Evolutionary conservation across 2,888 invertebrate species (phyloP).

Genomic region (Strigamia transsilvanica): DNA sequence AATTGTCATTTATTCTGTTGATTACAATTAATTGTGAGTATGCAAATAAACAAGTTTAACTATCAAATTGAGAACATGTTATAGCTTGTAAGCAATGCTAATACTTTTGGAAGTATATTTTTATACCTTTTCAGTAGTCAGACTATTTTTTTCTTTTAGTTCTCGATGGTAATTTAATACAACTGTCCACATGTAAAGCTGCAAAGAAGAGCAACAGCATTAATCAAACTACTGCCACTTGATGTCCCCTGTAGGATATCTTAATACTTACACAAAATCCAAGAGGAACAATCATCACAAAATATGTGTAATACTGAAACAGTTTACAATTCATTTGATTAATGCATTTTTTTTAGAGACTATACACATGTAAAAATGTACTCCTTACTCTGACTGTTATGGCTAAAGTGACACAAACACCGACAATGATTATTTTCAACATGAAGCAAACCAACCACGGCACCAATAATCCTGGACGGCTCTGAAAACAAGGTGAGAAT

Average conservation of each 20-base stretch:
- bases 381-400: constrained; percentile 5
- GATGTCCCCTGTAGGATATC: background rate
- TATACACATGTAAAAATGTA: background rate
- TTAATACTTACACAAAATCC: constrained; percentile 9
- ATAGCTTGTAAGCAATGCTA: no score
- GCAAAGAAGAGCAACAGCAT: background rate
- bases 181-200: background rate
- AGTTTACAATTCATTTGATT: background rate
- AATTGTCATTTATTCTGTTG: no score
- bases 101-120: background rate
- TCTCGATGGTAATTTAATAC: background rate
- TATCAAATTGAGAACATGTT: no score
- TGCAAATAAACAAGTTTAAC: no score
- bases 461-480: background rate
- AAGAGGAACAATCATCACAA: background rate
- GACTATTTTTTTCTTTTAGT: constrained; percentile 1
- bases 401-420: background rate
- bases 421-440: constrained; percentile 1
- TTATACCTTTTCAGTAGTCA: background rate
- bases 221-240: background rate
- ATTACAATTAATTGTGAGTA: no score
- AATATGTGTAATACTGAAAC: background rate
- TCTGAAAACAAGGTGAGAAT: background rate
- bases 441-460: background rate
- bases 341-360: background rate